Evolutionary conservation across 2,888 invertebrate genomes (phyloP).

Genomic region (Penaeus monodon): DNA sequence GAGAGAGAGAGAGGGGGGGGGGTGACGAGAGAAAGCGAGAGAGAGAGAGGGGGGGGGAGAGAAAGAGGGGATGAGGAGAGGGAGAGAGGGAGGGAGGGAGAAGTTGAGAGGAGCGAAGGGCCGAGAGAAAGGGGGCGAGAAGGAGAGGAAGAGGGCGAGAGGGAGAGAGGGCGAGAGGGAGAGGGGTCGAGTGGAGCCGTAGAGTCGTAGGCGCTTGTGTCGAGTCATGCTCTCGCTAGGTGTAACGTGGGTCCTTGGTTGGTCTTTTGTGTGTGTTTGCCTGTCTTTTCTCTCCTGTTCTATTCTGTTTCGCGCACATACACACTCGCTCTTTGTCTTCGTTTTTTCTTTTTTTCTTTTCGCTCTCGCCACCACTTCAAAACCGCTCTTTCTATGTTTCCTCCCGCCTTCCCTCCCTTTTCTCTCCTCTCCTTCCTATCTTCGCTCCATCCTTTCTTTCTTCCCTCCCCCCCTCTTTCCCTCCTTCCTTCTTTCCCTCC

Average conservation of each 20-base stretch:
- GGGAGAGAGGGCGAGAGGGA: neutral
- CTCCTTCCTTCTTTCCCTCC: neutral
- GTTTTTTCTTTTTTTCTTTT: no score
- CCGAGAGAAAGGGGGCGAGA: conserved; percentile 4
- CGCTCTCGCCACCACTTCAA: neutral
- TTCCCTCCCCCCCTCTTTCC: neutral
- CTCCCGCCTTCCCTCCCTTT: neutral
- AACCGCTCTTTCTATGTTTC: neutral
- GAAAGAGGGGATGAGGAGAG: neutral
- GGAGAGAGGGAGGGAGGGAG: neutral
- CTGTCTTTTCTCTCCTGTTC: no score
- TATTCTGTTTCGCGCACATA: no score
- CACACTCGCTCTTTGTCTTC: no score
- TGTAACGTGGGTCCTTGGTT: no score
- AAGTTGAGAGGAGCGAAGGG: neutral
- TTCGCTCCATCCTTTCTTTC: neutral
- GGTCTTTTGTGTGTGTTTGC: no score
- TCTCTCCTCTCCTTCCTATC: neutral
- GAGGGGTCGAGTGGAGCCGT: no score
- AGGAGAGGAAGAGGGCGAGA: neutral
- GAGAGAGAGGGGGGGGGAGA: neutral
- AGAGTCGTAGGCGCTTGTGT: no score
- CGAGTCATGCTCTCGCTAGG: no score
- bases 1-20: neutral
- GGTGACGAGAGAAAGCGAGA: neutral